A percentile compares a stretch with the other conserved stretches of the same genome.
These are phyloP conservation scores for Hydropotes inermis DNA, from an alignment of 2,113 vertebrate genomes.

Conservation along the genomic window DNA sequence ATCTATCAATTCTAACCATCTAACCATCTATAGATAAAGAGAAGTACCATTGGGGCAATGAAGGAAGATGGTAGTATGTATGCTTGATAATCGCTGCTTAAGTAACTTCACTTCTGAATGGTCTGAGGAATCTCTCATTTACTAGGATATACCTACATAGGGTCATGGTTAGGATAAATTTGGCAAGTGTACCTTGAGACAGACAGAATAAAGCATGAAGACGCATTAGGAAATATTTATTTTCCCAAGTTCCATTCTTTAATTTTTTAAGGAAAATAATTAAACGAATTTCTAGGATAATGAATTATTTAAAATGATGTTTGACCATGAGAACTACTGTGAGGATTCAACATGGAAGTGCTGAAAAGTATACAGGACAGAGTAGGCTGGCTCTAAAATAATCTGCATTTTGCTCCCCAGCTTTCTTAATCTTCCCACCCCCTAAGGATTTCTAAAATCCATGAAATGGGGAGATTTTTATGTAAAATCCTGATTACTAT, in stretches of 20 bases:
- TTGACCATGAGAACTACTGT: background rate
- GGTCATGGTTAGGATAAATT: background rate
- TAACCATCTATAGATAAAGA: background rate
- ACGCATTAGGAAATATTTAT: background rate
- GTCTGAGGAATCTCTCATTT: background rate
- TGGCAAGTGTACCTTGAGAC: background rate
- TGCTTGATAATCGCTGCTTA: background rate
- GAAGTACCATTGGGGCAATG: background rate
- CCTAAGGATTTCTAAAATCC: background rate
- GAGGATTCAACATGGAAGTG: background rate
- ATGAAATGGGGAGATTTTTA: background rate
- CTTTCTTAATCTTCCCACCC: background rate
- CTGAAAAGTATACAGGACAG: background rate
- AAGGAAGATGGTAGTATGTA: background rate
- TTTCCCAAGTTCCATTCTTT: background rate
- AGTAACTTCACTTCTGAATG: background rate
- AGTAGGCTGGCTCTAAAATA: background rate
- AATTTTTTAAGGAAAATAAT: background rate
- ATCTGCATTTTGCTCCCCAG: background rate
- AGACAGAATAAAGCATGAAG: background rate
- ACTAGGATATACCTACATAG: background rate
- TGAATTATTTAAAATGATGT: background rate
- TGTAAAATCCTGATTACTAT: background rate
- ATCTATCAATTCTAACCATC: background rate
- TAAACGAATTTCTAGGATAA: background rate